Evolutionary conservation across 1,140 invertebrate species (phyloP), one percentile per base, ranked within the genome.

Genomic region (Drosophila nebulosa): DNA sequence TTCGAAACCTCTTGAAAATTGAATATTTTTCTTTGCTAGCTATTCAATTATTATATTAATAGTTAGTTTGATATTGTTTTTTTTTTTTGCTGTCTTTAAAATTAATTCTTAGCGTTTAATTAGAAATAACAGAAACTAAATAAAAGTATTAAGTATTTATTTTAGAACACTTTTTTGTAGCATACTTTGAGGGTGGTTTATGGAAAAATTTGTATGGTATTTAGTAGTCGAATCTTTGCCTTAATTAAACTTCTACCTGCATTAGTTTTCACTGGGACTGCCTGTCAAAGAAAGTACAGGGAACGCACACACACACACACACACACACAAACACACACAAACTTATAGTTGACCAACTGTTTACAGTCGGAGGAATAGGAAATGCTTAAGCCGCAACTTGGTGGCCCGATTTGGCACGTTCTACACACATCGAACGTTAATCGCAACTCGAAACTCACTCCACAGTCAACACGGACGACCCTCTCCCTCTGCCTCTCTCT

Each of bases 361-460:
- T 46, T 46, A 46, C 16, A 46, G 6, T 36, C 35, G n/a, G 35
- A 36, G 35, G 35, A 4, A 4, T 46, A 46, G 39, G 39, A 46
- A 46, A 6, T 46, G 39, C 10, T 46, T 46, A 21, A 21, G 18
- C 53, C 27, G 27, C 27, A 56, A 6, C 3, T 32, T 56, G 18
- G 14, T 69, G 66, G 30, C 14, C 18, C 66, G 63, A 73, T 78
- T 78, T 21, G 57, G 67, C 63, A 64, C 77, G 72, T 67, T 78
- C 70, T 56, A 67, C 53, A 63, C 51, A 62, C 14, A 57, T 36
- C 7, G 6, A 30, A 36, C 12, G 53, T 55, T 64, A 36, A 64
- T 64, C 36, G 66, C 22, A 10, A 30, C 32, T 36, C 30, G 6
- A 14, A 26, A 30, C 24, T 24, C 4, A 14, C 6, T 22, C 4